Percentiles rank a stretch among this genome's conserved stretches.
Conservation (phyloP, 1,140 invertebrate species). For the Bombus affinis region DNA sequence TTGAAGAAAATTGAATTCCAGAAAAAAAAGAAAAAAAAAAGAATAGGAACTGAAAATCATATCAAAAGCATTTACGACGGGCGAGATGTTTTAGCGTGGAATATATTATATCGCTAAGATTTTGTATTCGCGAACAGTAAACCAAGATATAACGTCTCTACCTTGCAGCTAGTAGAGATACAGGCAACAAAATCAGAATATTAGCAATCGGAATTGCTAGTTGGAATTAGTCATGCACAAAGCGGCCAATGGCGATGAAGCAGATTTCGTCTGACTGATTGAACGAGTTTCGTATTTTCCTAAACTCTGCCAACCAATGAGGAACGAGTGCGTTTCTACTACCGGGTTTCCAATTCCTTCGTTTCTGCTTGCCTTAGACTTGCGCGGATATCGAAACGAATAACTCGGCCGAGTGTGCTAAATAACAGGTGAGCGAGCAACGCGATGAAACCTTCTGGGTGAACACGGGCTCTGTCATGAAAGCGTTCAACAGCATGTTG, state of each 20-base stretch:
- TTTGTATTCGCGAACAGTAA: no score
- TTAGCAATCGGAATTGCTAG: not conserved
- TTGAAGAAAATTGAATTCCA: no score
- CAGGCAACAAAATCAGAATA: slow-evolving; percentile 46
- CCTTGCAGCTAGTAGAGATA: no score
- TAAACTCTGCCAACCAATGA: not conserved
- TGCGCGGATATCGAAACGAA: not conserved
- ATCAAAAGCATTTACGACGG: no score
- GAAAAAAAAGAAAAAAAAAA: no score
- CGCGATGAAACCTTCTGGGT: not conserved
- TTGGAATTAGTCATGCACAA: not conserved
- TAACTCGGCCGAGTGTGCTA: not conserved
- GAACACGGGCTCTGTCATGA: not conserved
- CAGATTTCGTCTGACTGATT: not conserved
- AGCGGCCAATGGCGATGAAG: not conserved
- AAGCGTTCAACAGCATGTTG: not conserved
- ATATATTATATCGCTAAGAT: no score
- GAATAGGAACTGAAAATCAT: no score
- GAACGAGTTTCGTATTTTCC: not conserved
- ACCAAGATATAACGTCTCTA: no score
- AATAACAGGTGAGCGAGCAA: not conserved
- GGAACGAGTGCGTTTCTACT: not conserved
- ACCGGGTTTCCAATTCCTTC: not conserved
- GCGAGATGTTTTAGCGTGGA: no score
- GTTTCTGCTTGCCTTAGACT: not conserved